These are phyloP conservation scores for Mythimna impura DNA, from an alignment of 2,888 invertebrate species.

Conservation along the genomic window DNA sequence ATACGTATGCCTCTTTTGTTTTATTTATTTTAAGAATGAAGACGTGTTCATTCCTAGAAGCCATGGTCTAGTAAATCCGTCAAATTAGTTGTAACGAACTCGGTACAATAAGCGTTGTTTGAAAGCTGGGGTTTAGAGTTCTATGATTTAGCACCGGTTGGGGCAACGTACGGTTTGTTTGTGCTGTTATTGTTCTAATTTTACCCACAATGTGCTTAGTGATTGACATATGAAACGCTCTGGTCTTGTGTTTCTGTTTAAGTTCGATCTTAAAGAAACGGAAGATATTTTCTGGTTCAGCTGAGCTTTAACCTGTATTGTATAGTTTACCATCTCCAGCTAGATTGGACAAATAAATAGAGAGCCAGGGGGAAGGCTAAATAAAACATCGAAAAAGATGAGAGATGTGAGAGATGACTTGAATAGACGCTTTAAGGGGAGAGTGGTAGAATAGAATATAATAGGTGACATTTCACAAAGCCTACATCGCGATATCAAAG, in stretches of 20 bases:
- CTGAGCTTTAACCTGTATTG: neutral
- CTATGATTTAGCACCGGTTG: constrained; percentile 39
- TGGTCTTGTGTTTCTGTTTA: neutral
- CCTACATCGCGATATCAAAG: no score
- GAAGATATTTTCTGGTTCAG: constrained; percentile 6
- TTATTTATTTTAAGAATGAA: no score
- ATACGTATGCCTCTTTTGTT: no score
- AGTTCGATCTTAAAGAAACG: neutral
- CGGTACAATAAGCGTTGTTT: constrained; percentile 35
- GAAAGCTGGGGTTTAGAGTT: constrained; percentile 27
- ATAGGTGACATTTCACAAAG: no score
- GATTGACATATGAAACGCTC: constrained; percentile 12
- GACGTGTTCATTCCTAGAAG: neutral
- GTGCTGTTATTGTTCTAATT: constrained; percentile 32
- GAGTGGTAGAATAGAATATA: no score
- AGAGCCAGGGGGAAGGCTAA: no score
- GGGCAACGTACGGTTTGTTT: constrained; percentile 39
- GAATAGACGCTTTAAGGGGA: no score
- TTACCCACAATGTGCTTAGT: constrained; percentile 8
- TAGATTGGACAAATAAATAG: no score
- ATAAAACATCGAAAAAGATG: no score
- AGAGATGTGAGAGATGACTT: no score
- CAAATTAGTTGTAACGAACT: constrained; percentile 3
- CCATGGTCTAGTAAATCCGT: neutral
- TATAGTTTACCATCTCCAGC: no score